phyloP scores from a whole-genome alignment of 2,113 vertebrate species.

The Coptodon rendalli region DNA sequence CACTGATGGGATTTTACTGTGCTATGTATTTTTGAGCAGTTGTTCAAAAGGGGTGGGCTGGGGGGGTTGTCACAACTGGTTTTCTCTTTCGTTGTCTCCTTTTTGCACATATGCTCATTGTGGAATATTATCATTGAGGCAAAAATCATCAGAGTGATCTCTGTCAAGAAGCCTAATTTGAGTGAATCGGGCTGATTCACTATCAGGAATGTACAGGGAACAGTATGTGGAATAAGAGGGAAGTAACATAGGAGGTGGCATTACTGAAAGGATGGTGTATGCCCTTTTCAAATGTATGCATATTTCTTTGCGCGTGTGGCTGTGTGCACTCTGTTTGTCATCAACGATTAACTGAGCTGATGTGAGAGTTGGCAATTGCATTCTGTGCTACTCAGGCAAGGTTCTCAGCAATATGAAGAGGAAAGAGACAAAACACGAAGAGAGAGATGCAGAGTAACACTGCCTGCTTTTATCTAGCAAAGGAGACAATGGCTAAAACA shows the following conservation, averaged over 20 bases:
- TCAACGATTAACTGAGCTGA: slow-evolving; percentile 29
- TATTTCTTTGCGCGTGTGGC: neutral
- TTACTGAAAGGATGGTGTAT: neutral
- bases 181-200: slow-evolving; percentile 31
- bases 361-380: slow-evolving; percentile 46
- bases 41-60: neutral
- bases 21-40: neutral
- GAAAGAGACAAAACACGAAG: neutral
- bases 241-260: neutral
- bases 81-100: neutral
- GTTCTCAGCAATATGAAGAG: neutral
- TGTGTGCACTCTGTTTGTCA: neutral
- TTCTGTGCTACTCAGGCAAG: slow-evolving; percentile 25
- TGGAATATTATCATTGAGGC: slow-evolving; percentile 49
- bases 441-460: neutral
- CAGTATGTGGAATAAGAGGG: neutral
- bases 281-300: slow-evolving; percentile 16
- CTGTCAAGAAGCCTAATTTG: slow-evolving; percentile 15
- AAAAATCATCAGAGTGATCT: slow-evolving; percentile 29
- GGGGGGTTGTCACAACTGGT: neutral
- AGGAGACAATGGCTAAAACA: neutral
- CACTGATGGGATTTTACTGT: neutral
- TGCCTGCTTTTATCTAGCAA: neutral
- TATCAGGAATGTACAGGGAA: slow-evolving; percentile 7
- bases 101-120: slow-evolving; percentile 11